Base-by-base conservation (phyloP, 2,888 invertebrate species). In the Athalia rosae region DNA sequence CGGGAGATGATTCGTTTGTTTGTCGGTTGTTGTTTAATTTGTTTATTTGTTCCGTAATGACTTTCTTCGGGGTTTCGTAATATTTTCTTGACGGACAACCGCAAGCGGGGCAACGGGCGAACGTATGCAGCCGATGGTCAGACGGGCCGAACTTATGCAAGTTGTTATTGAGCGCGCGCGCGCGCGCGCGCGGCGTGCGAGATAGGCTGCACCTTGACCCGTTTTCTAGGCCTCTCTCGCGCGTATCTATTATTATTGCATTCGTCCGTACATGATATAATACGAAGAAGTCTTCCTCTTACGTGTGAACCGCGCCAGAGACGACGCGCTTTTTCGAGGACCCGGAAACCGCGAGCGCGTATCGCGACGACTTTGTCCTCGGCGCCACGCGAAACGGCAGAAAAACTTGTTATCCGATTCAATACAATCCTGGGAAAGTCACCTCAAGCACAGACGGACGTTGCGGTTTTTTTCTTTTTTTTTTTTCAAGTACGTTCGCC, bases 201-300 rank as follows among this genome's bases (percentile, higher is more conserved):
- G 74, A 74, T 74, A 74, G 74, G 74, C 74, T 74, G 74, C 74
- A 74, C 74, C 74, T 74, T 74, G 74, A 74, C 74, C 74, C 74
- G 74, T 74, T 74, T 74, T 6, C 74, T 74, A 74, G 74, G 28
- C 62, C 47, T 59, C 74, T 9, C 48, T 15, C 59, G 74, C 61
- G 59, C 61, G 48, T 50, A 61, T 74, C 74, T 74, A 74, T 74
- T 74, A 28, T 28, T 28, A 74, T 74, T 74, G 74, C 74, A 48
- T 58, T 50, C 61, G 73, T 28, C 61, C 59, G 74, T 13, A 47
- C 62, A n/a, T 74, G n/a, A 61, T 58, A 41, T n/a, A 43, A 45
- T 48, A 67, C 48, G 67, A 67, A 67, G 45, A 67, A 67, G 43
- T n/a, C n/a, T 61, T 13, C 61, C 28, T 28, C 28, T 28, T 28